Evolutionary conservation across 23 tunicate genomes (phyloP), one percentile per base, ranked within the genome.

Genomic region (Halocynthia roretzi): DNA sequence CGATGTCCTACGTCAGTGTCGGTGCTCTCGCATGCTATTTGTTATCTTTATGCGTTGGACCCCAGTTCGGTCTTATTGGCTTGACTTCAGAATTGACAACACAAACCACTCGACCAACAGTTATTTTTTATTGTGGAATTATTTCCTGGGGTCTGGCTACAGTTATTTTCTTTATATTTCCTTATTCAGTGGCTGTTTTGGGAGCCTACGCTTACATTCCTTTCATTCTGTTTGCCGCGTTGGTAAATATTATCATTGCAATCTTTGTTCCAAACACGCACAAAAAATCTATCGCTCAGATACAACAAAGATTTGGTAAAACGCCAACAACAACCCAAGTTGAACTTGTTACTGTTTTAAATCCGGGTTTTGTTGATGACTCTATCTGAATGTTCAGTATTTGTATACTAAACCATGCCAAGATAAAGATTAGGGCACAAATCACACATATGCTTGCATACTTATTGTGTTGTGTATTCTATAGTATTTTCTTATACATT

Each of bases 171-270:
- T 64, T 76, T 17, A 81, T 67, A 12, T 8, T 78, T n/a, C 87
- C 87, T 53, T 83, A 64, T 76, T 18, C 81, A 10, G 70, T 76
- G 8, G 65, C 56, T 12, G 54, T 51, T 22, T 57, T 71, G 66
- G 81, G 81, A 12, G 87, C 71, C 20, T 83, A 76, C 74, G 80
- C 87, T 15, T 83, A 83, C 63, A 54, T 83, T 8, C 80, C 80
- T 11, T 83, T 75, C 56, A 21, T 67, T 62, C 2, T 67, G 8
- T 18, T 76, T 7, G 72, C 80, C 11, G 1, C 75, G 7, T 50
- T 44, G 8, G 81, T 50, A 15, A 72, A 76, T 21, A 76, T 68
- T 23, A 51, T 19, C 62, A 49, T 23, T 11, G 6, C 52, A 19
- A 20, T 48, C n/a, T 60, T 40, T 40, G 44, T 76, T 21, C 81